phyloP scores from a whole-genome alignment of 2,888 invertebrate genomes.

The Meteorus cinctellus region DNA sequence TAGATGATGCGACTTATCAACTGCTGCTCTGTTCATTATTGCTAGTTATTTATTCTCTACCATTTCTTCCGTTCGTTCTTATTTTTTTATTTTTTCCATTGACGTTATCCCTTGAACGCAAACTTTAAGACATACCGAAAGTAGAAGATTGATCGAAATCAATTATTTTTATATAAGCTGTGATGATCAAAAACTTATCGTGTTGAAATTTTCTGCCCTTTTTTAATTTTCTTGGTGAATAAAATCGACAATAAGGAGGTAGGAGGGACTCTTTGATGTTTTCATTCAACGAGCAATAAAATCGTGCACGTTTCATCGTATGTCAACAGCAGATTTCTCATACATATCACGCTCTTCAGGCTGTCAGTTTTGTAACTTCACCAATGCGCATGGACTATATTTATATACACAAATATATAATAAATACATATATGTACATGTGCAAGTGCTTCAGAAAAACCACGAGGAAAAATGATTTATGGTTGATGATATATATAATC shows the following conservation, averaged over 20 bases:
- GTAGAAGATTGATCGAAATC: not conserved
- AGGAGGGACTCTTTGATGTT: not conserved
- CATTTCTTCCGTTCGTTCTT: too few species aligned
- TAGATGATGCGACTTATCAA: too few species aligned
- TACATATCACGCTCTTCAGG: conserved; percentile 45
- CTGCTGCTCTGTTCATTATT: too few species aligned
- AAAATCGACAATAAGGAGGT: not conserved
- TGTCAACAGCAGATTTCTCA: conserved; percentile 43
- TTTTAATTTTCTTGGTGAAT: not conserved
- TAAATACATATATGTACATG: not conserved
- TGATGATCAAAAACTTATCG: not conserved
- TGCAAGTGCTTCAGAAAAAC: conserved; percentile 9
- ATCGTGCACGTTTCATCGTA: not conserved
- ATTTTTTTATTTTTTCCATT: not conserved
- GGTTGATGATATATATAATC: not conserved
- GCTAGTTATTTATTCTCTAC: too few species aligned
- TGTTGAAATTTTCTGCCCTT: not conserved
- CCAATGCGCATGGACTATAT: conserved; percentile 24
- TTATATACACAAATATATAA: not conserved
- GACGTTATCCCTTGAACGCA: not conserved
- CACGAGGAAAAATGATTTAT: not conserved
- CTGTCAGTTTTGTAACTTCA: conserved; percentile 44
- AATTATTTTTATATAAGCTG: not conserved
- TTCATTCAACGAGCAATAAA: conserved; percentile 18
- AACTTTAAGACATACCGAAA: not conserved